Conservation (phyloP, 1,140 invertebrate species). For the Drosophila takahashii region DNA sequence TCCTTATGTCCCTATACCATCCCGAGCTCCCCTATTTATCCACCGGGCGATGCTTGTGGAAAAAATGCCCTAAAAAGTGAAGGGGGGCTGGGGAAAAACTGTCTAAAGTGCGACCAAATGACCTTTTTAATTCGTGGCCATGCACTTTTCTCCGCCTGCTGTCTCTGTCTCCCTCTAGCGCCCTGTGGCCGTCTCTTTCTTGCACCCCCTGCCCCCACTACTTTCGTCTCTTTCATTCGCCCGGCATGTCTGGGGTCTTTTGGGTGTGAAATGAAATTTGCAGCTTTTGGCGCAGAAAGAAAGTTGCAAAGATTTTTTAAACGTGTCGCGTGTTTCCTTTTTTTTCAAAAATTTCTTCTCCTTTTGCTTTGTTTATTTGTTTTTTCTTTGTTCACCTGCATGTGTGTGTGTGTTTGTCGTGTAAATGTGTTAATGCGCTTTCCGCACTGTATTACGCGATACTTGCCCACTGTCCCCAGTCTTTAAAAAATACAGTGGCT, state of each 20-base stretch:
- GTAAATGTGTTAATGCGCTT: slow-evolving; percentile 70
- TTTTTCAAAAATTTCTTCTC: background rate
- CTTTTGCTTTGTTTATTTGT: slow-evolving; percentile 25
- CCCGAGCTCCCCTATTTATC: background rate
- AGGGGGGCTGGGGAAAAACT: slow-evolving; percentile 12
- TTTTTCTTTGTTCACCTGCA: slow-evolving; percentile 12
- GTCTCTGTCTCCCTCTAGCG: background rate
- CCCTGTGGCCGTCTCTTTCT: slow-evolving; percentile 4
- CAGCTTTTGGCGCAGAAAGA: slow-evolving; percentile 77
- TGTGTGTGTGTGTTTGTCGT: slow-evolving; percentile 26
- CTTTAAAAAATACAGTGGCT: background rate
- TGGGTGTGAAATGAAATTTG: slow-evolving; percentile 79
- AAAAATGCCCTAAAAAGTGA: slow-evolving; percentile 9
- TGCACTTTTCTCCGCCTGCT: slow-evolving; percentile 59
- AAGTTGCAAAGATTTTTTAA: slow-evolving; percentile 81
- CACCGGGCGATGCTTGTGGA: background rate
- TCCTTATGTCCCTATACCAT: background rate
- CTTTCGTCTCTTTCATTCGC: slow-evolving; percentile 9
- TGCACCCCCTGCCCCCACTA: background rate
- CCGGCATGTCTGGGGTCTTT: slow-evolving; percentile 37
- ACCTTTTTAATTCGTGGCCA: slow-evolving; percentile 82
- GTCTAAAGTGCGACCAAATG: slow-evolving; percentile 77
- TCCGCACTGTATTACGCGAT: slow-evolving; percentile 65
- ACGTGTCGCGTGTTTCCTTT: slow-evolving; percentile 61
- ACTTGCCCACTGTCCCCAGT: slow-evolving; percentile 42